Percentiles rank a stretch among this genome's conserved stretches.
phyloP scores from a whole-genome alignment of 2,113 vertebrate species.

The Tupaia tana region DNA sequence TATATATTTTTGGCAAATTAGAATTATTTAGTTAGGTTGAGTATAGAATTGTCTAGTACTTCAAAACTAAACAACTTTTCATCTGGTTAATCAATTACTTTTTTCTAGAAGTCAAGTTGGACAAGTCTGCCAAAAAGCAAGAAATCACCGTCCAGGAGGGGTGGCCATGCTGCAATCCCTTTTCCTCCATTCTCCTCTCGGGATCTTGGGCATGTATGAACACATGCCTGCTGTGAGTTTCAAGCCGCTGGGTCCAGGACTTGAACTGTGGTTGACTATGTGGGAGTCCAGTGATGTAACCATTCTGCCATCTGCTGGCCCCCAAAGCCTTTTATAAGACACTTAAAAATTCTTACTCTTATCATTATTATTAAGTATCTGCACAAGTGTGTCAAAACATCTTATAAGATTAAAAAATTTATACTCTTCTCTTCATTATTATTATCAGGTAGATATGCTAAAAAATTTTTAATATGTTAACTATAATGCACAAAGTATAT shows the following conservation, averaged over 20 bases:
- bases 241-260: too few species aligned
- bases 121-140: not conserved
- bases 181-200: too few species aligned
- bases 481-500: not conserved
- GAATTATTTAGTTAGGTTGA: not conserved
- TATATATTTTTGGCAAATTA: not conserved
- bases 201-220: too few species aligned
- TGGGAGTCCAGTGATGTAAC: too few species aligned
- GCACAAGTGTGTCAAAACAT: not conserved
- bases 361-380: too few species aligned
- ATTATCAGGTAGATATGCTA: not conserved
- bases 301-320: too few species aligned
- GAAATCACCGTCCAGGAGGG: too few species aligned
- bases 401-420: conserved; percentile 17
- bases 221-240: too few species aligned
- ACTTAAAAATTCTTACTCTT: too few species aligned
- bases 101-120: not conserved
- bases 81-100: not conserved
- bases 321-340: too few species aligned
- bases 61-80: not conserved
- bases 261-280: too few species aligned
- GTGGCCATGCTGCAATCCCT: too few species aligned
- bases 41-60: not conserved
- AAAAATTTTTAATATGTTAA: not conserved
- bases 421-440: not conserved